phyloP scores from a whole-genome alignment of 30 jellyfish, hydroid and myxozoan species.

The Cassiopea xamachana region DNA sequence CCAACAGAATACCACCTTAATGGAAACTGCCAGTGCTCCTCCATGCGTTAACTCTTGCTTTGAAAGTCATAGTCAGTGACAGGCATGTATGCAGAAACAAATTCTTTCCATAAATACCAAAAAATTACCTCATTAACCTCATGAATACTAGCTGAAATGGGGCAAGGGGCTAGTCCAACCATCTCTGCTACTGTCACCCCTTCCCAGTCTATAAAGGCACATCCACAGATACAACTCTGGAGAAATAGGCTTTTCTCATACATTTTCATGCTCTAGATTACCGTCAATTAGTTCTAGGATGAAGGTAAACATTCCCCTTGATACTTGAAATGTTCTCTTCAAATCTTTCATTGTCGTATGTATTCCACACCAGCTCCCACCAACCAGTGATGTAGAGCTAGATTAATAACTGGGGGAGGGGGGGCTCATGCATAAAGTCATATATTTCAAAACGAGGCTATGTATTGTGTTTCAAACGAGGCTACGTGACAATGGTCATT shows the following conservation, averaged over 20 bases:
- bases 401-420: too few relatives aligned
- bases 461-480: too few relatives aligned
- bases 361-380: background rate
- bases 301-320: background rate
- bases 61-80: background rate
- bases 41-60: background rate
- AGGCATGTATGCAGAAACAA: constrained; percentile 10
- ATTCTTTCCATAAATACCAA: constrained; percentile 2
- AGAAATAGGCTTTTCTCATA: background rate
- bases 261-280: background rate
- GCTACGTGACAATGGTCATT: too few relatives aligned
- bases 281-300: background rate
- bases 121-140: constrained; percentile 4
- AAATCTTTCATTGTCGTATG: background rate
- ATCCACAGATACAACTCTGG: background rate
- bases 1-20: background rate
- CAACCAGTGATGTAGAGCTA: background rate
- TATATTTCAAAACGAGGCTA: too few relatives aligned
- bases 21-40: constrained; percentile 12
- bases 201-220: background rate
- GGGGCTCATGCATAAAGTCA: too few relatives aligned
- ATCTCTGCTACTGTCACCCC: constrained; percentile 8
- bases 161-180: constrained; percentile 8
- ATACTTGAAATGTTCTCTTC: background rate
- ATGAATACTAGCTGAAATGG: background rate